phyloP scores from a whole-genome alignment of 2,113 vertebrate species.

The Parotia lawesii region DNA sequence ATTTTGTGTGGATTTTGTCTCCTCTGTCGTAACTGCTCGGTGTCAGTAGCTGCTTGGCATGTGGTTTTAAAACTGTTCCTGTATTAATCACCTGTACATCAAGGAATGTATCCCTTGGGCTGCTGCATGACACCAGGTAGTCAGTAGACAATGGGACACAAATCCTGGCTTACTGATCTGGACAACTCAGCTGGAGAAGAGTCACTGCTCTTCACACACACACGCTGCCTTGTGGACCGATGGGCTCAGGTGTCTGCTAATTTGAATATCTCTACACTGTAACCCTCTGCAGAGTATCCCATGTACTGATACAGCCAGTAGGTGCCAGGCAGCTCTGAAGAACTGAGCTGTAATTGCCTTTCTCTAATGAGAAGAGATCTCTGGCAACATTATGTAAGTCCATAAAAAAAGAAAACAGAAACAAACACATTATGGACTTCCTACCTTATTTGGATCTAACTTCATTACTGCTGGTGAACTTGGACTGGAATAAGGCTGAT shows the following conservation, averaged over 20 bases:
- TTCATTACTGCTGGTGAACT: not conserved
- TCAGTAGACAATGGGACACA: not conserved
- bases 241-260: not conserved
- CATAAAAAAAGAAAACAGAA: not conserved
- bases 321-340: not conserved
- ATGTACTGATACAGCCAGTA: not conserved
- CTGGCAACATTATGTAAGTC: not conserved
- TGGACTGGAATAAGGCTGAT: not conserved
- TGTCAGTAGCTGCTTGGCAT: not conserved
- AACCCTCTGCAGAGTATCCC: not conserved
- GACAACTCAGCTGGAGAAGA: not conserved
- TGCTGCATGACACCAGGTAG: not conserved
- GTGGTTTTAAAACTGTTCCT: not conserved
- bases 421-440: not conserved
- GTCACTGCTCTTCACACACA: not conserved
- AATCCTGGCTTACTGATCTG: not conserved
- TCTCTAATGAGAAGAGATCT: not conserved
- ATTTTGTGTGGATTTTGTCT: not conserved
- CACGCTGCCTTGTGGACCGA: fast-evolving
- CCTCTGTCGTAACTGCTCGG: not conserved
- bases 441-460: not conserved
- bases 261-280: not conserved
- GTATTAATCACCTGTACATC: not conserved
- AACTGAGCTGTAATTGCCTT: not conserved
- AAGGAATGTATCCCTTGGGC: not conserved